A percentile compares a stretch with the other conserved stretches of the same genome.
Evolutionary conservation across 2,888 invertebrate species (phyloP).

Genomic region (Drosophila infuscata): DNA sequence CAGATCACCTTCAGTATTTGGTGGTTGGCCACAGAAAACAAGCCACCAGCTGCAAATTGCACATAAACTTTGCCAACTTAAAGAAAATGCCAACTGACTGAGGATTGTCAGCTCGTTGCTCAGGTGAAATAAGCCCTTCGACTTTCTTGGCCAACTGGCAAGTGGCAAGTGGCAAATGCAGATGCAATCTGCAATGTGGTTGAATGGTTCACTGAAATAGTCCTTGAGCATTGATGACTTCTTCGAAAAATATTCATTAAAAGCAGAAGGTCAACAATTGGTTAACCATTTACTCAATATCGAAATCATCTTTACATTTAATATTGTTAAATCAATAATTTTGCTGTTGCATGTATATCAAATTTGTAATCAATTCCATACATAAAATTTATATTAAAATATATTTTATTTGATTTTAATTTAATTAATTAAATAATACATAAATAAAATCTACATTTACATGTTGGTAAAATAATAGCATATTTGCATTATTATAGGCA

Average conservation of each 20-base stretch:
- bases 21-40: constrained; percentile 22
- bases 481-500: neutral
- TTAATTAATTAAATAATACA: neutral
- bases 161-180: neutral
- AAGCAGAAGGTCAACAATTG: neutral
- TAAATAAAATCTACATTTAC: neutral
- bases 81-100: constrained; percentile 50
- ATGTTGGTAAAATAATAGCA: neutral
- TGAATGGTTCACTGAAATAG: constrained; percentile 20
- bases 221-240: constrained; percentile 10
- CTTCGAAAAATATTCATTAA: neutral
- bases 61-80: constrained; percentile 47
- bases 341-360: no score
- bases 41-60: constrained; percentile 21
- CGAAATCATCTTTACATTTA: neutral
- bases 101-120: constrained; percentile 23
- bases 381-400: neutral
- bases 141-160: constrained; percentile 18
- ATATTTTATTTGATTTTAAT: neutral
- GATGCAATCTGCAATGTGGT: constrained; percentile 14
- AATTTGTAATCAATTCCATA: no score
- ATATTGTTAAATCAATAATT: neutral
- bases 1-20: constrained; percentile 8
- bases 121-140: constrained; percentile 27
- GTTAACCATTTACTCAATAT: neutral